These are phyloP conservation scores for Stenurella melanura DNA, from an alignment of 2,888 invertebrate genomes.

Conservation along the genomic window DNA sequence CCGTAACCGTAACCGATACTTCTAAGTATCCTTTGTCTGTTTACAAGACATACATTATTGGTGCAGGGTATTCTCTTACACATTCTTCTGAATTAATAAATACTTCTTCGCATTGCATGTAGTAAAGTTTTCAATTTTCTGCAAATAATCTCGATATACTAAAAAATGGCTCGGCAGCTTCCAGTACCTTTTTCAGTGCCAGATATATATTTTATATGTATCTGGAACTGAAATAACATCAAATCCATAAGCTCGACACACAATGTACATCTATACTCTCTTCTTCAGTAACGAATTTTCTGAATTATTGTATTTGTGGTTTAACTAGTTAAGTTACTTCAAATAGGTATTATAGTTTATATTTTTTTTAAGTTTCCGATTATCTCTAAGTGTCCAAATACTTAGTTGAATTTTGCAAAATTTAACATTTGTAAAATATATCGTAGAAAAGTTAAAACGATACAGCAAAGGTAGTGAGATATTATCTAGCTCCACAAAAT, in stretches of 20 bases:
- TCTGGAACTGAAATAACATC: conserved; percentile 28
- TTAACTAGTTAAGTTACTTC: neutral
- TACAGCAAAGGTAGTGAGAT: too few relatives aligned
- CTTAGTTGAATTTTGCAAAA: too few relatives aligned
- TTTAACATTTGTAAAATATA: too few relatives aligned
- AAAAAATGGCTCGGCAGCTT: conserved; percentile 67
- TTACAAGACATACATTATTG: conserved; percentile 42
- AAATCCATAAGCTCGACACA: conserved; percentile 30
- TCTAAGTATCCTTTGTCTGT: conserved; percentile 21
- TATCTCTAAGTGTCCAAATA: too few relatives aligned
- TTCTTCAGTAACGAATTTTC: neutral
- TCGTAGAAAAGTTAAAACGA: too few relatives aligned
- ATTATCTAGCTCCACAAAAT: too few relatives aligned
- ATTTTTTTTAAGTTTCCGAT: neutral
- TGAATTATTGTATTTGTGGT: neutral
- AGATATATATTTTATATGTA: conserved; percentile 5
- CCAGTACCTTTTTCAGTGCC: conserved; percentile 31
- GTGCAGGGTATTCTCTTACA: conserved; percentile 56
- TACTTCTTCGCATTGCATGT: conserved; percentile 60
- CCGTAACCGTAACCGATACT: neutral
- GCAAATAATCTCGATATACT: conserved; percentile 65
- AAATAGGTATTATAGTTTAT: neutral
- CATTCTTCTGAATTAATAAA: conserved; percentile 48
- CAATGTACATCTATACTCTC: neutral
- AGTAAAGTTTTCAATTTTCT: conserved; percentile 60